phyloP scores from a whole-genome alignment of 2,888 invertebrate species.

The Anodontia alba region DNA sequence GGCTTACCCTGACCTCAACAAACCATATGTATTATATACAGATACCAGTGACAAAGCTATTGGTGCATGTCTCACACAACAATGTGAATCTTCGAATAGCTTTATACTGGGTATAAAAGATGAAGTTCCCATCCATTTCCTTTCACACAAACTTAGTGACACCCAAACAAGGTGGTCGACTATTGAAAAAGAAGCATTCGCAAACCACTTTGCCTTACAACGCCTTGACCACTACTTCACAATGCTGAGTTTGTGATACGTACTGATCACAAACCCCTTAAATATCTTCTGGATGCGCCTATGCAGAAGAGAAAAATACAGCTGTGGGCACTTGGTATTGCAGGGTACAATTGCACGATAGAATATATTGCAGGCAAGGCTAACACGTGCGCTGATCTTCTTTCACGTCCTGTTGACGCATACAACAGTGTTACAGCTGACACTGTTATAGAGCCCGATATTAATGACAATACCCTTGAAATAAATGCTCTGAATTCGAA shows the following conservation, averaged over 20 bases:
- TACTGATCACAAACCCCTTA: too few relatives aligned
- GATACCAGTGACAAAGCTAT: conserved; percentile 24
- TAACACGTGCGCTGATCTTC: conserved; percentile 37
- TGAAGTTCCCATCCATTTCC: conserved; percentile 16
- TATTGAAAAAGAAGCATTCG: conserved; percentile 27
- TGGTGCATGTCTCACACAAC: conserved; percentile 20
- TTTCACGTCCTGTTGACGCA: neutral
- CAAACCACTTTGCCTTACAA: conserved; percentile 22
- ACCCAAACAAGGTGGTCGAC: conserved; percentile 19
- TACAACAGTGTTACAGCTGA: neutral
- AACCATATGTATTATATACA: conserved; percentile 22
- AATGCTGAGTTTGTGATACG: conserved; percentile 16
- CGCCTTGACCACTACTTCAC: conserved; percentile 24
- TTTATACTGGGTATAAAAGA: neutral
- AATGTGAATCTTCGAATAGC: neutral
- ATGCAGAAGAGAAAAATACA: conserved; percentile 51
- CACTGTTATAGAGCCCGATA: neutral
- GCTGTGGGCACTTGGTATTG: too few relatives aligned
- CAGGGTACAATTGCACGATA: conserved; percentile 37
- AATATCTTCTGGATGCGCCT: conserved; percentile 34
- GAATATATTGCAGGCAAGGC: conserved; percentile 38
- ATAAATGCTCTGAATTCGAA: conserved; percentile 1
- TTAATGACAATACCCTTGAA: conserved; percentile 31
- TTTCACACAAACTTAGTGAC: conserved; percentile 15
- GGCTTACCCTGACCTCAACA: conserved; percentile 7